Base-by-base conservation (phyloP, 2,113 vertebrate genomes). In the Protomyctophum bolini region DNA sequence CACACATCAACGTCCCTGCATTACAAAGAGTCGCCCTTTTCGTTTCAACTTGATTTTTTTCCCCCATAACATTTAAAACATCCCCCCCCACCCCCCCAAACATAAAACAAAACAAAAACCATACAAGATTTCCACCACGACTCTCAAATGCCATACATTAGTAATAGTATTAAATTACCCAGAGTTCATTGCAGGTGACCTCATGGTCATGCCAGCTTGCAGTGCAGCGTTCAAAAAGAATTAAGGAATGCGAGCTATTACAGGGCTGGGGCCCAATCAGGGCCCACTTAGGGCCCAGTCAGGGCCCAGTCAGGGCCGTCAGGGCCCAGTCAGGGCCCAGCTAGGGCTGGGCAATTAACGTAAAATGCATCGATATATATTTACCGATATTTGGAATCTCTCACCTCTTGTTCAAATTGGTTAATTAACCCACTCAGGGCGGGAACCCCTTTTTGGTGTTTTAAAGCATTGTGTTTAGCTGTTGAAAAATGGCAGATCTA, bases 1-100 rank as follows among this genome's bases (percentile, higher is more conserved):
- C 88, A 91, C 82, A 92, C 89, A 90, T 82, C 89, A 84, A 91
- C 81, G 49, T 87, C 87, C 91, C 88, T 83, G 89, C 87, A 81
- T 89, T 92, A 93, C 90, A 91, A 93, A 93, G 75, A 93, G 75
- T 88, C 79, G 84, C 87, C 90, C 90, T 91, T 84, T 91, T 84
- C 72, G 86, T 73, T 60, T 65, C 80, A 77, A 78, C 84, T 70
- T 66, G 15, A 50, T 28, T 60, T 62, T 75, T 77, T 70, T 63
- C 4, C 62, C 63, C 51, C 41, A 52, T 57, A 75, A 92, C 89
- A 92, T 75, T 88, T 75, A 87, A 90, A 91, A 88, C 83, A 85
- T 82, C 84, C 73, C 58, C 73, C 73, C 81, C 80, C 47, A 74
- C 86, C 21, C 21, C 21, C 21, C 21, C 1, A 21, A 77, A 73